phyloP scores from a whole-genome alignment of 2,888 invertebrate species.

The Luperina testacea region DNA sequence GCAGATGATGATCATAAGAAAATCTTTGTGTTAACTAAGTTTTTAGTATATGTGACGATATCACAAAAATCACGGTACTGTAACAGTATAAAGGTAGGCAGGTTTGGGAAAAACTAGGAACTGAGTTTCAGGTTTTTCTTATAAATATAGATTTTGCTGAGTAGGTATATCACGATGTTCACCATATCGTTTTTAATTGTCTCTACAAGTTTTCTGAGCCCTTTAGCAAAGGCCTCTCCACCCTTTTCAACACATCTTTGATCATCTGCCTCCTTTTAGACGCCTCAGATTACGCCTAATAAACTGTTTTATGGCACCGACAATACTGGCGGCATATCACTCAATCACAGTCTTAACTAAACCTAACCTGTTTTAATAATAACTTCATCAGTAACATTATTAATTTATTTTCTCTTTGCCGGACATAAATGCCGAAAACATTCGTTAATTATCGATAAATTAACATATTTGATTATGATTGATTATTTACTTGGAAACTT shows the following conservation, averaged over 20 bases:
- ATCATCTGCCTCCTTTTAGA: background rate
- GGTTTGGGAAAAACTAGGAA: no score
- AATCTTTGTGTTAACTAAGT: background rate
- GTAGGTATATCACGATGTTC: no score
- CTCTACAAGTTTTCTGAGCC: background rate
- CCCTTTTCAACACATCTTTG: background rate
- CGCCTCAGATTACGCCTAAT: conserved; percentile 28
- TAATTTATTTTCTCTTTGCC: conserved; percentile 61
- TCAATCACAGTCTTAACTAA: conserved; percentile 17
- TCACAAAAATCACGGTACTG: no score
- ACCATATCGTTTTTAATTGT: background rate
- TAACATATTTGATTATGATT: conserved; percentile 71
- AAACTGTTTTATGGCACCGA: conserved; percentile 54
- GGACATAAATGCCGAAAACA: conserved; percentile 59
- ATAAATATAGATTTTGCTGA: background rate
- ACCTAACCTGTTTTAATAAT: conserved; percentile 62
- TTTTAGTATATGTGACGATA: background rate
- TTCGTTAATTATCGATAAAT: conserved; percentile 64
- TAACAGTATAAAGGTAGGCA: no score
- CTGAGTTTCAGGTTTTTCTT: background rate
- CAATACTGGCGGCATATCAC: conserved; percentile 37
- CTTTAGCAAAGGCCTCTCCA: background rate
- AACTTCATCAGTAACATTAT: conserved; percentile 60
- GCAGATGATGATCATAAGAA: background rate
- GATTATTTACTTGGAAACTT: conserved; percentile 55